phyloP scores from a whole-genome alignment of 2,888 invertebrate species.

The Plagodis pulveraria region DNA sequence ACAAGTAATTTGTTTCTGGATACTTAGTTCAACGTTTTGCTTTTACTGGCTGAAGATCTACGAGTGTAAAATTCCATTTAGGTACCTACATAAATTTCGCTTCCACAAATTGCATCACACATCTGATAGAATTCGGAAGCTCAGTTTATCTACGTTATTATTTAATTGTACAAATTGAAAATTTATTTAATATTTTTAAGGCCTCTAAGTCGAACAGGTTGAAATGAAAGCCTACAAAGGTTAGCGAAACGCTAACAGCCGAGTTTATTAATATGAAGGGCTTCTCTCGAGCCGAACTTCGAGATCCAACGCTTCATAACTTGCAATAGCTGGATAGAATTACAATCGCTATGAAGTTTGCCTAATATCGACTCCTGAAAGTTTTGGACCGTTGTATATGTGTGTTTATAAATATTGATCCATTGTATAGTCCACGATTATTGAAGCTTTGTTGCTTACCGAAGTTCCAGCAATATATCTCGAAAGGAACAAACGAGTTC shows the following conservation, averaged over 20 bases:
- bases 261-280: constrained; percentile 49
- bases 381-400: too few species aligned
- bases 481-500: constrained; percentile 53
- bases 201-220: constrained; percentile 8
- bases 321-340: constrained; percentile 42
- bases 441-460: constrained; percentile 31
- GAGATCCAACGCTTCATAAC: constrained; percentile 45
- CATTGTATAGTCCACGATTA: too few species aligned
- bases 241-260: constrained; percentile 30
- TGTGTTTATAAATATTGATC: not conserved
- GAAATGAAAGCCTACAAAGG: constrained; percentile 46
- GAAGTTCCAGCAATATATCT: constrained; percentile 50
- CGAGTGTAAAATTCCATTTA: too few species aligned
- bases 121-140: too few species aligned
- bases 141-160: too few species aligned
- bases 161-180: too few species aligned
- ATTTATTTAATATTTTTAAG: not conserved
- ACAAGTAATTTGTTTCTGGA: too few species aligned
- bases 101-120: too few species aligned
- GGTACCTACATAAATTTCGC: too few species aligned
- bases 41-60: not conserved
- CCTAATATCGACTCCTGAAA: not conserved
- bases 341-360: constrained; percentile 31
- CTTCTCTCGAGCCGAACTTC: constrained; percentile 58
- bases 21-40: not conserved